Base-by-base conservation (phyloP, 2,888 invertebrate species). In the Dryocosmus kuriphilus region DNA sequence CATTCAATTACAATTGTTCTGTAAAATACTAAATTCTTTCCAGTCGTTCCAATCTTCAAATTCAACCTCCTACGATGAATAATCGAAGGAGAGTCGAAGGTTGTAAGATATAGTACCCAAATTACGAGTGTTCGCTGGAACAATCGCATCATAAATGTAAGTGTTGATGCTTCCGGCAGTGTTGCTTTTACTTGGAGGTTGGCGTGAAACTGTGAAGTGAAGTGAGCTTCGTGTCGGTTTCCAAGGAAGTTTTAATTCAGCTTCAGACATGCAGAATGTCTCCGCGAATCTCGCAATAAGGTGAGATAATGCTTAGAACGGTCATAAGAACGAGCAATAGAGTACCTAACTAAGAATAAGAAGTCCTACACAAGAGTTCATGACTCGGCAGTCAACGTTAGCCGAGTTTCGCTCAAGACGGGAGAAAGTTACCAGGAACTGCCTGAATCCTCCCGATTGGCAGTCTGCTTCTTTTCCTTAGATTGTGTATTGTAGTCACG, bases 341-440 rank as follows among this genome's bases (percentile, higher is more conserved):
- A 16, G 51, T n/a, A 51, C 51, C 51, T 51, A 35, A 9, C 4
- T 46, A 57, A 76, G 79, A 76, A 81, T 82, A 82, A 81, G 85
- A 82, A 81, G 75, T 74, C 87, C 88, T 87, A 87, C 86, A 87
- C 86, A 86, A 87, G 87, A 87, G 89, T 88, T 89, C 88, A 89
- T 86, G 89, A 88, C 88, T 89, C 84, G 86, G 79, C 81, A 88
- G 87, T 89, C 84, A 86, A 79, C 81, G 84, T 86, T 87, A 89
- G 88, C 83, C 88, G 88, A 89, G 89, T 89, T 89, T 89, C 88
- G 85, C 83, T 83, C 83, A 78, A 75, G 76, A 71, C 79, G 85
- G 86, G 89, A 89, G 89, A 89, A 89, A 89, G 89, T 89, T 89
- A 86, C 80, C 74, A 77, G 74, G 77, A 77, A 77, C 74, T 77